These are phyloP conservation scores for Pangasius macronema DNA, from an alignment of 2,797 vertebrate genomes.

Conservation along the genomic window DNA sequence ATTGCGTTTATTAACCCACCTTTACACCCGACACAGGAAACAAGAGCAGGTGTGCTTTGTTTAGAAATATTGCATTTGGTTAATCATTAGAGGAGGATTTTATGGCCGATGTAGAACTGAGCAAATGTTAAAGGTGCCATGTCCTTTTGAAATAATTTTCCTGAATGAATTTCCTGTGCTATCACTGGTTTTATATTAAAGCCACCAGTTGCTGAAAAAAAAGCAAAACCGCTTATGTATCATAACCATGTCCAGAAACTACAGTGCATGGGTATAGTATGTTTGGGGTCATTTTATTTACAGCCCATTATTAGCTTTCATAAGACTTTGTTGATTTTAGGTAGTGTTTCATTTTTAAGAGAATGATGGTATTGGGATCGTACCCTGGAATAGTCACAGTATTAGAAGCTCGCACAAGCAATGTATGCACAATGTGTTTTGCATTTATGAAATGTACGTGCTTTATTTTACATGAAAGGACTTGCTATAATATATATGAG, in stretches of 20 bases:
- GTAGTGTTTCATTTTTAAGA: not conserved
- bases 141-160: not conserved
- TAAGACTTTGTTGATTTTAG: not conserved
- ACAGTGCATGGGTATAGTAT: not conserved
- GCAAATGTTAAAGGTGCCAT: not conserved
- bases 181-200: not conserved
- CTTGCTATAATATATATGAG: constrained; percentile 7
- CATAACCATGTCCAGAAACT: not conserved
- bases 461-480: constrained; percentile 15
- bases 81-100: constrained; percentile 1
- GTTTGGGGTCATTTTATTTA: not conserved
- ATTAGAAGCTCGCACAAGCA: not conserved
- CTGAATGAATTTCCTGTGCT: not conserved
- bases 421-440: not conserved
- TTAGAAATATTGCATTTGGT: constrained; percentile 6
- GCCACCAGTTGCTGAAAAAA: not conserved
- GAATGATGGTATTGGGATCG: not conserved
- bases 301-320: not conserved
- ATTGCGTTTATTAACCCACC: constrained; percentile 7
- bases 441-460: not conserved
- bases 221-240: not conserved
- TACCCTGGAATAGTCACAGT: not conserved
- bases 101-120: not conserved
- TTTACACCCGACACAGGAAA: not conserved
- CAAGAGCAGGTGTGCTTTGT: constrained; percentile 19